Percentiles rank a stretch among this genome's conserved stretches.
Evolutionary conservation across 2,888 invertebrate species (phyloP).

Genomic region (Neoascia interrupta): DNA sequence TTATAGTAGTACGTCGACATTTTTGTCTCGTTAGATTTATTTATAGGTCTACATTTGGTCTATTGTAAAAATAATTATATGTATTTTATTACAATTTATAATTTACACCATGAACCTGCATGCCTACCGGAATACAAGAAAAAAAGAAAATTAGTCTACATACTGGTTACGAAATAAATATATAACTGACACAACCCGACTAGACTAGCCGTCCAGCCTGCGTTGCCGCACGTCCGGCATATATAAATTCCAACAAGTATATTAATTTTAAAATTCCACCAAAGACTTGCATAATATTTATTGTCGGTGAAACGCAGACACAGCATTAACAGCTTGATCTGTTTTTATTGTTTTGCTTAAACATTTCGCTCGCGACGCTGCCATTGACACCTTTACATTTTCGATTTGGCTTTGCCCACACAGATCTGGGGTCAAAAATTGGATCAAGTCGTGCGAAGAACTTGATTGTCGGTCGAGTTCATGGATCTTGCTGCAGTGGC

Average conservation of each 20-base stretch:
- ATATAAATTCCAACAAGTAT: conserved; percentile 31
- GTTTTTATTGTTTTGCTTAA: conserved; percentile 1
- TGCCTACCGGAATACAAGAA: too few species aligned
- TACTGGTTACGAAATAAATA: too few species aligned
- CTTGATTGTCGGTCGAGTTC: conserved; percentile 4
- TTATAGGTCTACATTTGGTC: too few species aligned
- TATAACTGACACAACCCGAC: too few species aligned
- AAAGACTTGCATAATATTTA: conserved; percentile 12
- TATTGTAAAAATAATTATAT: too few species aligned
- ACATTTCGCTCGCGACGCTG: conserved; percentile 48
- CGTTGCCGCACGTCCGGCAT: conserved; percentile 40
- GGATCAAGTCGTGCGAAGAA: conserved; percentile 17
- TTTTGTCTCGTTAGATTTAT: too few species aligned
- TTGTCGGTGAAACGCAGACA: too few species aligned
- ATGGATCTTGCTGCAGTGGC: background rate
- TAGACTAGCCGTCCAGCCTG: too few species aligned
- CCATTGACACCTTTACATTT: conserved; percentile 54
- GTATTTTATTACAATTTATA: too few species aligned
- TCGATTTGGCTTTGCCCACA: conserved; percentile 10
- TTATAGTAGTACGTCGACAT: too few species aligned
- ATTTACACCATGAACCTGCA: too few species aligned
- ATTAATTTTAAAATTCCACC: conserved; percentile 14
- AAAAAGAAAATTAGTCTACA: too few species aligned
- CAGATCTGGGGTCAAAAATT: conserved; percentile 19
- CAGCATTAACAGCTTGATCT: background rate